Conservation (phyloP, 2,113 vertebrate species). For the Oplegnathus fasciatus region DNA sequence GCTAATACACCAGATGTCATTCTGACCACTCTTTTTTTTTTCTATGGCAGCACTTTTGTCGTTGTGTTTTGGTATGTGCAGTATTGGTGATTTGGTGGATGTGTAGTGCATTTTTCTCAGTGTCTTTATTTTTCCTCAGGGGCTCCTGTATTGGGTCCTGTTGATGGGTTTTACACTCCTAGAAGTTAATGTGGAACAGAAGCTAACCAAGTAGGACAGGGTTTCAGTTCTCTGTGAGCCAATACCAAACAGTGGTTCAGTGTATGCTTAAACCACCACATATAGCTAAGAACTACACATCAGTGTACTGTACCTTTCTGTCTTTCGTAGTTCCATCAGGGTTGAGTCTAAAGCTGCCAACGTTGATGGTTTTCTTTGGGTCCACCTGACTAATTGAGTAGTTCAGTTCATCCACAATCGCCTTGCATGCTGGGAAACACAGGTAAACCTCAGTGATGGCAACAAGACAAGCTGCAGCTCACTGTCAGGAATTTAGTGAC, state of each 20-base stretch:
- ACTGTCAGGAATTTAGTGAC: neutral
- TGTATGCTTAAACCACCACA: neutral
- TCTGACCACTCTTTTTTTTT: too few species aligned
- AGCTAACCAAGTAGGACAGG: neutral
- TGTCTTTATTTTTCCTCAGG: neutral
- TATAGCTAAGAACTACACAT: neutral
- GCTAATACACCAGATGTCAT: too few species aligned
- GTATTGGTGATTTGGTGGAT: too few species aligned
- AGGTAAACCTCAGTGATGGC: neutral
- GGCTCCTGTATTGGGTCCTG: neutral
- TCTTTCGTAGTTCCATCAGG: slow-evolving; percentile 90
- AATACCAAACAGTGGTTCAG: neutral
- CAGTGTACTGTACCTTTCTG: slow-evolving; percentile 88
- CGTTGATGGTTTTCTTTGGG: slow-evolving; percentile 90
- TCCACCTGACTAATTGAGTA: slow-evolving; percentile 90
- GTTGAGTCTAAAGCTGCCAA: slow-evolving; percentile 90
- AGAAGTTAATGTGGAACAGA: neutral
- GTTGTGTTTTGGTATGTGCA: too few species aligned
- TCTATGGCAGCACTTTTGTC: too few species aligned
- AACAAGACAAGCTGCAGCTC: neutral
- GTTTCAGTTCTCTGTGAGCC: neutral
- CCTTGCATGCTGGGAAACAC: slow-evolving; percentile 84
- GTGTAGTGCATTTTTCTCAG: too few species aligned
- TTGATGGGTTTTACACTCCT: too few species aligned
- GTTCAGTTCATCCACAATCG: slow-evolving; percentile 87